Conservation (phyloP, 2,797 vertebrate species). For the Furcifer pardalis region DNA sequence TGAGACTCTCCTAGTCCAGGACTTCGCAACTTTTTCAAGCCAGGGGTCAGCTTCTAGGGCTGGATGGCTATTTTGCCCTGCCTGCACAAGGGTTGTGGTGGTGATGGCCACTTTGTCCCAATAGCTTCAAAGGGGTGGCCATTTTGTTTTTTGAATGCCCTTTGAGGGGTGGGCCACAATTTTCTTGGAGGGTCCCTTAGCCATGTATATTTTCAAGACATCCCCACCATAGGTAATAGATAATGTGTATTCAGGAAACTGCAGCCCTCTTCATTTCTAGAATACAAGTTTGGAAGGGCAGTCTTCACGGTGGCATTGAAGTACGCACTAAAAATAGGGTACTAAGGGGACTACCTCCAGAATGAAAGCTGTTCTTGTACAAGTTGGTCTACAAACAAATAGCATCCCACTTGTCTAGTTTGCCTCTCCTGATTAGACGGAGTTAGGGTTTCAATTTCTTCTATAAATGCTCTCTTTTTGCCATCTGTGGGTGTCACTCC, state of each 20-base stretch:
- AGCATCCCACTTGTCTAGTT: slow-evolving; percentile 13
- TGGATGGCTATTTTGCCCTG: too few species aligned
- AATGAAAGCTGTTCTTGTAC: not conserved
- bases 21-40: too few species aligned
- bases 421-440: slow-evolving; percentile 18
- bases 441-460: slow-evolving; percentile 61
- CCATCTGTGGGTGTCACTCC: slow-evolving; percentile 61
- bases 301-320: too few species aligned
- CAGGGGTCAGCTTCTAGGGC: too few species aligned
- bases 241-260: not conserved
- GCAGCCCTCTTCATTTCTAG: not conserved
- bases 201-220: not conserved
- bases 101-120: too few species aligned
- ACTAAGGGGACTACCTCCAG: not conserved
- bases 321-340: not conserved
- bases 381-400: not conserved
- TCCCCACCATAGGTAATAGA: not conserved
- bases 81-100: too few species aligned
- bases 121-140: too few species aligned
- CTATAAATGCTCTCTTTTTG: slow-evolving; percentile 61
- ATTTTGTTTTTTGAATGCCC: too few species aligned
- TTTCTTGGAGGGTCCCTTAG: too few species aligned
- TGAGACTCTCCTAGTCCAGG: too few species aligned
- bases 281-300: not conserved
- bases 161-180: too few species aligned